Percentiles rank a stretch among this genome's conserved stretches.
Evolutionary conservation across 2,113 vertebrate species (phyloP).

Genomic region (Megalops atlanticus): DNA sequence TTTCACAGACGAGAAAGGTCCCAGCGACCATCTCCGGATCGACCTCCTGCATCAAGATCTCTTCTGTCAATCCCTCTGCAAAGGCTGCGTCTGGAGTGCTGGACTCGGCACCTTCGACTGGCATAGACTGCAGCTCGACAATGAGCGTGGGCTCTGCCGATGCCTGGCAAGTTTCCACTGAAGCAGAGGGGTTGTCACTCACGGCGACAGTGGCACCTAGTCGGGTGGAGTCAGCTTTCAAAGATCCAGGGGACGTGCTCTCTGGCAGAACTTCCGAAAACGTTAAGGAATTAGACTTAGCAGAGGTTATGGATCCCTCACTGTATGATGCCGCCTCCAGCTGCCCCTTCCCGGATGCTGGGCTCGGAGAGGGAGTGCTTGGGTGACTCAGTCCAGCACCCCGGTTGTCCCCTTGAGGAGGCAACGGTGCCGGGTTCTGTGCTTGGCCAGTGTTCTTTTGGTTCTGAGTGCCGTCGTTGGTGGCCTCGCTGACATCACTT

Average conservation of each 20-base stretch:
- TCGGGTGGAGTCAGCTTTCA: background rate
- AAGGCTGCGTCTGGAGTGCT: background rate
- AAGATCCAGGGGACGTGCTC: background rate
- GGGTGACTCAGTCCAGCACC: background rate
- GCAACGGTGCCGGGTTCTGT: slow-evolving; percentile 55
- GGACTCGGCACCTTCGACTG: background rate
- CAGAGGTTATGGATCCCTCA: background rate
- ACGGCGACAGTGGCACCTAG: background rate
- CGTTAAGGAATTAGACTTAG: background rate
- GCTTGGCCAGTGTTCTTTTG: slow-evolving; percentile 30
- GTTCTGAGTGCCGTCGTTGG: slow-evolving; percentile 38
- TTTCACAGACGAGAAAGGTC: background rate
- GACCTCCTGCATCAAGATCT: background rate
- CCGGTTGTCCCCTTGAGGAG: slow-evolving; percentile 38
- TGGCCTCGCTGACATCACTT: slow-evolving; percentile 67
- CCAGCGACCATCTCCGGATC: background rate
- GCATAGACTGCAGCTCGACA: background rate
- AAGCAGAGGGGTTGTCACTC: background rate
- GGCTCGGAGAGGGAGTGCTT: background rate
- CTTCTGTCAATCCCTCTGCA: background rate
- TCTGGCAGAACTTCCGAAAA: background rate
- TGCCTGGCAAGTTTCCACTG: background rate
- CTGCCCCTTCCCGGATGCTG: background rate
- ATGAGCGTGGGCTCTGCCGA: background rate
- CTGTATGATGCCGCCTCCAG: background rate